These are phyloP conservation scores for Agelastica alni DNA, from an alignment of 2,888 invertebrate species.

Conservation along the genomic window DNA sequence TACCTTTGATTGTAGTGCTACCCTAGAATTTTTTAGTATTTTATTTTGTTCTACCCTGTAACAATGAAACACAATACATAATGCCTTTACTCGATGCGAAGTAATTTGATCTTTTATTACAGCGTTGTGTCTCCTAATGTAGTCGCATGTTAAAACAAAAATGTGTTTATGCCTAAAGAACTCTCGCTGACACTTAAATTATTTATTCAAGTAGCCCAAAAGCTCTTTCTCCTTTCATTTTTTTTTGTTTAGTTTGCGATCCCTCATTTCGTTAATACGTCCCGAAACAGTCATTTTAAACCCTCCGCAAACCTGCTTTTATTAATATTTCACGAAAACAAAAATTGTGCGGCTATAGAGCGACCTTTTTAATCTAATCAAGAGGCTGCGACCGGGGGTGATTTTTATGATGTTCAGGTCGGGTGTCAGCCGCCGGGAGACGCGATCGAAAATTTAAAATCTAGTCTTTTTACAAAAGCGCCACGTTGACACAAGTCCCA, in stretches of 20 bases:
- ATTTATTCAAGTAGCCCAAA: constrained; percentile 10
- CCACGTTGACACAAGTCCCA: no score
- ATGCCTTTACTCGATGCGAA: no score
- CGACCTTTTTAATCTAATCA: constrained; percentile 21
- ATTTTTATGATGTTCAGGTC: constrained; percentile 1
- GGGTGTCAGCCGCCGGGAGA: not conserved
- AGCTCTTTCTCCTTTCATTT: constrained; percentile 7
- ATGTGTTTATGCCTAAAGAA: no score
- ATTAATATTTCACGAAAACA: constrained; percentile 26
- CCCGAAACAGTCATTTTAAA: constrained; percentile 21
- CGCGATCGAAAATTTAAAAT: not conserved
- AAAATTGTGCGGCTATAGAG: constrained; percentile 20
- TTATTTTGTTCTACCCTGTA: no score
- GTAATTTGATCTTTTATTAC: no score
- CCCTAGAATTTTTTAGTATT: no score
- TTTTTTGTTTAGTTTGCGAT: no score
- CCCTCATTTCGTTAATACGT: constrained; percentile 14
- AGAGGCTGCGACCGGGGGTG: not conserved
- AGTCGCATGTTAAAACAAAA: no score
- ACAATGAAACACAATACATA: no score
- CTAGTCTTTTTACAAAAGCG: not conserved
- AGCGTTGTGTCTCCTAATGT: no score
- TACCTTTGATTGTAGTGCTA: no score
- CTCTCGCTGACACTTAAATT: no score
- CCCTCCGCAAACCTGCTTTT: constrained; percentile 18